These are phyloP conservation scores for Scaptomyza graminum DNA, from an alignment of 1,140 invertebrate genomes.

Conservation along the genomic window DNA sequence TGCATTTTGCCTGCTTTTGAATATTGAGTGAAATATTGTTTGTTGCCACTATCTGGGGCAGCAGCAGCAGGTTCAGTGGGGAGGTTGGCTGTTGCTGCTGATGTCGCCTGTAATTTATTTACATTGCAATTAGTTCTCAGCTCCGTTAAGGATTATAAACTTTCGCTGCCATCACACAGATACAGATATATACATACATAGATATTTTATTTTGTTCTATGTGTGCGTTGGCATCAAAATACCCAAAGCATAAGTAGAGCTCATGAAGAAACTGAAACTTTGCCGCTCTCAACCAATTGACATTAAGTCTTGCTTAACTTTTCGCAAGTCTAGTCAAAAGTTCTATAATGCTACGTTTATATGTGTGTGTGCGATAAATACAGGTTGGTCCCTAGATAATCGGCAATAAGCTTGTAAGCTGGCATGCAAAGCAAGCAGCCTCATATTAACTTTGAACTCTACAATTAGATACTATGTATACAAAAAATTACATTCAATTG, in stretches of 20 bases:
- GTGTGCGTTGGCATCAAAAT: constrained; percentile 20
- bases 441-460: not conserved
- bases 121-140: constrained; percentile 83
- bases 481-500: too few relatives aligned
- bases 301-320: constrained; percentile 51
- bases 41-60: not conserved
- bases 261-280: constrained; percentile 55
- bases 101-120: constrained; percentile 82
- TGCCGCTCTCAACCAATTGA: constrained; percentile 60
- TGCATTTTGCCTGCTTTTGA: constrained; percentile 59
- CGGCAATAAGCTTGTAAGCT: not conserved
- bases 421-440: not conserved
- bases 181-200: constrained; percentile 1
- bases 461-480: too few relatives aligned
- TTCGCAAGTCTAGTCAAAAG: constrained; percentile 15
- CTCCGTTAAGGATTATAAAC: constrained; percentile 82
- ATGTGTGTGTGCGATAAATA: constrained; percentile 1
- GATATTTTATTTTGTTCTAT: not conserved
- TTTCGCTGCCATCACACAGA: constrained; percentile 50
- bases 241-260: constrained; percentile 9
- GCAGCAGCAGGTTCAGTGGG: not conserved
- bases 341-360: not conserved
- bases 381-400: constrained; percentile 1
- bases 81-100: constrained; percentile 45
- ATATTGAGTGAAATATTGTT: constrained; percentile 79